Evolutionary conservation across 37 sponge, comb jelly and placozoan species (phyloP).

Genomic region (Mnemiopsis leidyi): DNA sequence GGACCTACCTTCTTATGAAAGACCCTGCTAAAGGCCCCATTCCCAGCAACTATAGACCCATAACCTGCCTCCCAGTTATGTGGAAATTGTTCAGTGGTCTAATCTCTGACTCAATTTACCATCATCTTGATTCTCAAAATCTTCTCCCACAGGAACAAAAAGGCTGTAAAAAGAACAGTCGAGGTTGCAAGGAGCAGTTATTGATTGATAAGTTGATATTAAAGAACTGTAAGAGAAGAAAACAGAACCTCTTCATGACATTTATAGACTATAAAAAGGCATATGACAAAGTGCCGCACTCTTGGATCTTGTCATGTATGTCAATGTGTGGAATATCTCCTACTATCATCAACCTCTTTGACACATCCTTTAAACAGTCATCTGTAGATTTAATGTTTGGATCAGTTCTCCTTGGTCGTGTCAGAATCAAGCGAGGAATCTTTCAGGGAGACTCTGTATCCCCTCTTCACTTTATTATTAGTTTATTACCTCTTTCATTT

Average conservation of each 20-base stretch:
- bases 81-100: neutral
- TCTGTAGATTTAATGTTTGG: neutral
- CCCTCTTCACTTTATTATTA: too few relatives aligned
- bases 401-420: neutral
- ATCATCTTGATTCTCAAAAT: neutral
- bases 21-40: neutral
- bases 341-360: neutral
- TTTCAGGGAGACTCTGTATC: slow-evolving; percentile 5
- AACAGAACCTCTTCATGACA: neutral
- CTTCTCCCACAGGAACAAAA: slow-evolving; percentile 4
- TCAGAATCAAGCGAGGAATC: neutral
- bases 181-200: slow-evolving; percentile 4
- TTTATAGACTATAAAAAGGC: slow-evolving; percentile 19
- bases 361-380: neutral
- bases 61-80: neutral
- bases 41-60: neutral
- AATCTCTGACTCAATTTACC: neutral
- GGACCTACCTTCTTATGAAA: neutral
- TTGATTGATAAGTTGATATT: neutral
- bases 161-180: neutral
- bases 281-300: neutral
- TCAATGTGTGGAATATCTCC: neutral
- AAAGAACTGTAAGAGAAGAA: neutral
- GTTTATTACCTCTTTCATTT: too few relatives aligned
- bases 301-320: neutral